Base-by-base conservation (phyloP, 2,797 vertebrate species). In the Diplodus sargus region DNA sequence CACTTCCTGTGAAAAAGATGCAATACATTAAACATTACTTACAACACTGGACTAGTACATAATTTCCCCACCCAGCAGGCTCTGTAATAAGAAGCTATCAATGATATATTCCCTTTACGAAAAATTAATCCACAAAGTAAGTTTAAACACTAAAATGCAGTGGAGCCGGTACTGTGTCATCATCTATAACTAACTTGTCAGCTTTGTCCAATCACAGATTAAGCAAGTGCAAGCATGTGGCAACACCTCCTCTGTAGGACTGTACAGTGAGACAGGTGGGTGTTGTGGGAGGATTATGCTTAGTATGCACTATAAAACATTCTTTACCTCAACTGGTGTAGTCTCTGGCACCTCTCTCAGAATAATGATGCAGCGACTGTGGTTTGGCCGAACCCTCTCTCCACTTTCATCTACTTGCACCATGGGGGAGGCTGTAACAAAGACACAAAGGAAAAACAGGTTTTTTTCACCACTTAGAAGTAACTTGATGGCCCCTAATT, bases 351-450 rank as follows among this genome's bases (percentile, higher is more conserved):
- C 97, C 92, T 99, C 98, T 77, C 98, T 95, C 81, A 99, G 94
- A 86, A 99, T 99, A 83, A 99, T 97, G 79, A 99, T 98, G 79
- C 98, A 99, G 71, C 98, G 95, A 60, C 99, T 99, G 93, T 99
- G 97, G 94, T 99, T 99, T 76, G 98, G 98, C 84, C 98, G 95
- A 65, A 98, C 98, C 81, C 97, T 99, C 91, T 99, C 97, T 5
- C 98, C 98, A 77, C 94, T 95, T 86, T 99, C 98, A 90, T 99
- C 97, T 79, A 99, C 98, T 93, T 99, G 97, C 53, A 99, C 98
- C 95, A 97, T 95, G 23, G 97, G 96, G 86, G 97, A 98, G 68
- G 96, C 98, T 99, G 88, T 39, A 63, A 84, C 13, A 57, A 68
- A 64, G 42, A 74, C 25, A 48, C n/a, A 77, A 52, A 3, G 4